Evolutionary conservation across 2,797 vertebrate genomes (phyloP).

Genomic region (Diglossa cyanea): DNA sequence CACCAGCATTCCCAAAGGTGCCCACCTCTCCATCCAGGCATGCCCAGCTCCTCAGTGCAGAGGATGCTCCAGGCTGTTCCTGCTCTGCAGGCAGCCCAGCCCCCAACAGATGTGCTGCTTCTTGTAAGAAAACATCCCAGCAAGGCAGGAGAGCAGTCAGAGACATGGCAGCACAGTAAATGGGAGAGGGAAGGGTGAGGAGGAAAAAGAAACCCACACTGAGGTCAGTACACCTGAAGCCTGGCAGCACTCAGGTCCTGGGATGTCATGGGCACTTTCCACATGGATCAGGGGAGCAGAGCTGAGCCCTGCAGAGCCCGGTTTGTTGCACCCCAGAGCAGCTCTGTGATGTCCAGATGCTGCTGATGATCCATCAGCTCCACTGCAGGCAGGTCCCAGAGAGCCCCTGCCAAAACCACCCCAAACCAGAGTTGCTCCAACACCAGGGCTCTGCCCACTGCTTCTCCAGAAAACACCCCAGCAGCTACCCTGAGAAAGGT

Average conservation of each 20-base stretch:
- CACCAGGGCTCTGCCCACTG: not conserved
- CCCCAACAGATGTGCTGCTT: accelerated
- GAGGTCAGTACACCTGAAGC: not conserved
- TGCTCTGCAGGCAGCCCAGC: not conserved
- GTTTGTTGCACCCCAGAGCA: not conserved
- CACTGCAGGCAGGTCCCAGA: not conserved
- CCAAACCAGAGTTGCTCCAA: not conserved
- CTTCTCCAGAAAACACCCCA: not conserved
- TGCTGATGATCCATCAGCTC: not conserved
- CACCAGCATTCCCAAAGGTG: not conserved
- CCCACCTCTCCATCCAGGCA: not conserved
- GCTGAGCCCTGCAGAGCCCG: not conserved
- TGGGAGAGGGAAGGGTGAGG: not conserved
- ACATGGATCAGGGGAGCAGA: not conserved
- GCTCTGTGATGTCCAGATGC: accelerated
- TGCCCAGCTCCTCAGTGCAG: not conserved
- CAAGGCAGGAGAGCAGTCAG: not conserved
- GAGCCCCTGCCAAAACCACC: not conserved
- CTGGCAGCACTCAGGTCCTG: accelerated
- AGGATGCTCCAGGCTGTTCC: not conserved
- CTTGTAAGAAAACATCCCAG: not conserved
- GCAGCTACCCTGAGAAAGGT: not conserved
- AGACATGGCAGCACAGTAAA: not conserved
- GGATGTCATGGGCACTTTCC: not conserved
- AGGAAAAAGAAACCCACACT: not conserved